Evolutionary conservation across 2,888 invertebrate species (phyloP), one percentile per base, ranked within the genome.

Genomic region (Germaria angustata): DNA sequence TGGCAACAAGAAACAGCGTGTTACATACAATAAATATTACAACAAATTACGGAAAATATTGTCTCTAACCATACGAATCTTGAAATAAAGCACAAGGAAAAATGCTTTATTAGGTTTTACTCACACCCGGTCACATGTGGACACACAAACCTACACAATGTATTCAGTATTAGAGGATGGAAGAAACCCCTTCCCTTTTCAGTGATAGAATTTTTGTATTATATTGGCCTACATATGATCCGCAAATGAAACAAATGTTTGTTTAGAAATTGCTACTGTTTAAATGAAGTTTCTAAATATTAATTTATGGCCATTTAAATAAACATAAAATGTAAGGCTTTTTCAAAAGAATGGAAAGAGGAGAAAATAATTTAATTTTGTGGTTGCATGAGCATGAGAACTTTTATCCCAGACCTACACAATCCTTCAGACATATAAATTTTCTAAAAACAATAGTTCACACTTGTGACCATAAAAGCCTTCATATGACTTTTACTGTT

Each of bases 311-410:
- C 80, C 78, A 71, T 82, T 82, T 82, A 82, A 82, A 82, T 79
- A 66, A 82, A 82, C 75, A 82, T 80, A 76, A 77, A 81, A 61
- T 46, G 24, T n/a, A 39, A 68, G 55, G 86, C 81, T 86, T 85
- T 86, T 86, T 87, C 85, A 86, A 88, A 87, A 86, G 17, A 57
- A 6, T 34, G 11, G 86, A 87, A 88, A 88, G 87, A 87, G 88
- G 88, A 89, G 88, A 89, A 88, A 89, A 88, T 88, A 89, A 89
- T 89, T 89, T 88, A 87, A 89, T 89, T 88, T 89, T 80, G 86
- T 85, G 85, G 83, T 81, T 84, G 55, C 20, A 51, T 39, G 46
- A 22, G 20, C 57, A 49, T 46, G 72, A 39, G 57, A 55, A 57
- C 15, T 57, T 57, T 71, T 22, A 44, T 13, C 53, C 36, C 68